Evolutionary conservation across 2,888 invertebrate species (phyloP), one percentile per base, ranked within the genome.

Genomic region (Diarsia brunnea): DNA sequence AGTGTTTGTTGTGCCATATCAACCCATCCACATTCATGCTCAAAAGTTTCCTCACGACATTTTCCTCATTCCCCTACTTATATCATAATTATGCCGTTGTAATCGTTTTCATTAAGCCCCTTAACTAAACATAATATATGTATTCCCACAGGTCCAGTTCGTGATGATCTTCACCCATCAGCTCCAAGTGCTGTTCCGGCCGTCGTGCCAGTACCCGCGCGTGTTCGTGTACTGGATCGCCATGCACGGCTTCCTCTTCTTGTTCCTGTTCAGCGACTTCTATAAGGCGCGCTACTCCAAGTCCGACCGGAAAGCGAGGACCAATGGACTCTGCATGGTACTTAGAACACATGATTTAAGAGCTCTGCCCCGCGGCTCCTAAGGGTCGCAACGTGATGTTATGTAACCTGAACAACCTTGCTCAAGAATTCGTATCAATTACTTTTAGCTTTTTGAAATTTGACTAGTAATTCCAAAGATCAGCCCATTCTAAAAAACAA

Each of bases 151-250:
- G 99, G 97, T 98, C 66, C 99, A 99, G 97, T 99, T 99, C 96
- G 98, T 99, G 89, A 96, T 98, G 91, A 99, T 99, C 92, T 98
- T 99, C 96, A 97, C 97, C 69, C 99, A 99, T 95, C 99, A 99
- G 93, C 98, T 99, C 96, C 99, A 99, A 94, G 97, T 99, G 85
- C 94, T 99, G 87, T 98, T 99, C 97, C 97, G 97, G 85, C 98
- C 98, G 81, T 99, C 98, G 84, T 99, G 99, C 95, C 97, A 98
- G 93, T 99, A 99, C 96, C 99, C 99, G 12, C 98, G 98, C 89
- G 97, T 98, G 78, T 98, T 99, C 96, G 98, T 98, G 97, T 97
- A 98, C 92, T 99, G 99, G 99, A 99, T 99, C 93, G 99, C 98
- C 65, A 97, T 98, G 89, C 99, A 99, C 95, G 99, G 99, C 78